Evolutionary conservation across 1,140 invertebrate species (phyloP).

Genomic region (Lepidurus arcticus): DNA sequence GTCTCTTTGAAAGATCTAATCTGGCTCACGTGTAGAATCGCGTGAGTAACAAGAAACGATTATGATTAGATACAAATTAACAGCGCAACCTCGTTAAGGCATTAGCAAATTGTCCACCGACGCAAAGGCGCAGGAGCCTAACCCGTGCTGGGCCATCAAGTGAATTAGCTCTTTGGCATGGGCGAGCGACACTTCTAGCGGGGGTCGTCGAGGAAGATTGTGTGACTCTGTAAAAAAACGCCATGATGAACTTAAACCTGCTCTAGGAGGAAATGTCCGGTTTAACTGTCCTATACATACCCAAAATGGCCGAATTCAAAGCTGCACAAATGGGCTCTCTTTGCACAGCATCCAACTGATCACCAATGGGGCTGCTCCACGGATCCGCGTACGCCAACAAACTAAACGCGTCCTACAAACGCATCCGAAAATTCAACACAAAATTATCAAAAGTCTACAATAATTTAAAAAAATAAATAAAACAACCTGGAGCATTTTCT

Average conservation of each 20-base stretch:
- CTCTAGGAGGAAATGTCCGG: neutral
- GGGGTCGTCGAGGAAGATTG: slow-evolving; percentile 78
- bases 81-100: slow-evolving; percentile 29
- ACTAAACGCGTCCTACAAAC: slow-evolving; percentile 87
- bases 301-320: slow-evolving; percentile 94
- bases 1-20: neutral
- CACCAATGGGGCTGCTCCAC: slow-evolving; percentile 90
- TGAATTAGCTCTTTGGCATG: slow-evolving; percentile 82
- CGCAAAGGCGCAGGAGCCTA: slow-evolving; percentile 91
- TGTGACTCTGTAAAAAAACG: slow-evolving; percentile 66
- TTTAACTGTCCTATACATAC: slow-evolving; percentile 47
- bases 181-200: slow-evolving; percentile 81
- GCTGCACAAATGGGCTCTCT: slow-evolving; percentile 89
- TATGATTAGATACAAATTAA: slow-evolving; percentile 3
- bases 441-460: slow-evolving; percentile 20
- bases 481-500: slow-evolving; percentile 69
- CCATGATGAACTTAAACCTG: neutral
- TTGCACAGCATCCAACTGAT: slow-evolving; percentile 86
- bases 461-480: slow-evolving; percentile 5
- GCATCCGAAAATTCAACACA: slow-evolving; percentile 27
- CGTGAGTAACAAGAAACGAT: slow-evolving; percentile 15
- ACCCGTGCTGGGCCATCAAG: slow-evolving; percentile 78
- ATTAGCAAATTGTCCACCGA: slow-evolving; percentile 52
- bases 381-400: slow-evolving; percentile 95
- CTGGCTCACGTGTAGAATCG: neutral